Evolutionary conservation across 2,888 invertebrate genomes (phyloP), one percentile per base, ranked within the genome.

Genomic region (Chironomus riparius): DNA sequence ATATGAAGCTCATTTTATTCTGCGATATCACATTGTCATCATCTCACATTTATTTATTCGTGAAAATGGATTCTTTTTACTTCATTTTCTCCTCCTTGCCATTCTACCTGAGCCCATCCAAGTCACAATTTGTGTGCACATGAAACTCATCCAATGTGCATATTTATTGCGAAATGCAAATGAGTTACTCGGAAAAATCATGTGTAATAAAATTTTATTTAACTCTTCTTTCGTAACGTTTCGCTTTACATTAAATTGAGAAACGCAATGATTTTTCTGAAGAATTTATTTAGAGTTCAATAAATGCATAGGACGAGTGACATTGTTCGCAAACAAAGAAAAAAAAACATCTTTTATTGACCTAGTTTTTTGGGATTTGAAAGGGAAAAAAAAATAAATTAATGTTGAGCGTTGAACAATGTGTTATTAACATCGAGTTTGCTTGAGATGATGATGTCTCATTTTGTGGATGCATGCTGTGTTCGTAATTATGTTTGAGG

Each of bases 111-210:
- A 38, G 10, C 38, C 38, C 4, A 3, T 6, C 5, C 7, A 21
- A 18, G 2, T 15, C 10, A 12, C 62, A 62, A 62, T 18, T 21
- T 62, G 62, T 73, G 73, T 73, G 73, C 73, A 73, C 47, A 62
- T 73, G 15, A 62, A 18, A 18, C 62, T 62, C 21, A 56, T 18
- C n/a, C 65, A 65, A 24, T 24, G 65, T 65, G 21, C 65, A 65
- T 73, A 70, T 70, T 70, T 74, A 74, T 68, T 74, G 74, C 74
- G 68, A 65, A 65, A 74, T 74, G 74, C 74, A 74, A 74, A 74
- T 74, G 74, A 74, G 74, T 74, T 74, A 74, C 38, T 74, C 28
- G 74, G 74, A 74, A 74, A 70, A 74, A 68, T 74, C 74, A 74
- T 68, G 74, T 74, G 74, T 68, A 74, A 74, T 74, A 74, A 74